phyloP scores from a whole-genome alignment of 2,797 vertebrate species.

The Gastrophryne carolinensis region DNA sequence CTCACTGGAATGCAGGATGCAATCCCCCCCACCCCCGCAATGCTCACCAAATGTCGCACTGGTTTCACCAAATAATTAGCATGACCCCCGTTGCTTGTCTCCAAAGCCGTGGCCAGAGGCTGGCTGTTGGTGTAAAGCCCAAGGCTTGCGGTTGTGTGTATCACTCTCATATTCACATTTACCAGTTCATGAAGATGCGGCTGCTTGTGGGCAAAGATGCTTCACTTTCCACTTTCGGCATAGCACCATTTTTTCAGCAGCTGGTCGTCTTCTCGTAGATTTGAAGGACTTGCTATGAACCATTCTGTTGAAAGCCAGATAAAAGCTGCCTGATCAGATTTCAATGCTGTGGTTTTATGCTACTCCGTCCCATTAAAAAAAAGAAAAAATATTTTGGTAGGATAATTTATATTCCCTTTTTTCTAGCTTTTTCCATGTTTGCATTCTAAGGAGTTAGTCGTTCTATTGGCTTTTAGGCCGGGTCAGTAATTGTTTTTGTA shows the following conservation, averaged over 20 bases:
- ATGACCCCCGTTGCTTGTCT: too few species aligned
- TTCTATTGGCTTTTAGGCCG: not conserved
- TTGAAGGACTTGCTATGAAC: not conserved
- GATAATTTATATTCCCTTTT: not conserved
- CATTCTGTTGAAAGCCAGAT: not conserved
- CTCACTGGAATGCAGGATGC: too few species aligned
- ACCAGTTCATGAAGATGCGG: not conserved
- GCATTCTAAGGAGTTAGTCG: not conserved
- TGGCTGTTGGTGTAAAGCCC: not conserved
- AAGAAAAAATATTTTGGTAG: not conserved
- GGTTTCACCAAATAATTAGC: too few species aligned
- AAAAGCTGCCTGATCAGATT: not conserved
- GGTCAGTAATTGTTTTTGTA: not conserved
- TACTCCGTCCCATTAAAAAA: not conserved
- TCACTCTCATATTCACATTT: too few species aligned
- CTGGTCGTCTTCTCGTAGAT: not conserved
- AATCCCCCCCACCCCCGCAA: too few species aligned
- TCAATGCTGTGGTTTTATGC: not conserved
- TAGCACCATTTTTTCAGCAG: not conserved
- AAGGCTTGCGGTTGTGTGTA: not conserved
- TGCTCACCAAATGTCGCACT: too few species aligned
- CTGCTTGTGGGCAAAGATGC: not conserved
- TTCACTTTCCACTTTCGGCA: too few species aligned
- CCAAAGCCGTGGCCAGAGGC: too few species aligned
- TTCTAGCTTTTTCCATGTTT: not conserved